Evolutionary conservation across 2,888 invertebrate species (phyloP).

Genomic region (Pemphredon lugubris): DNA sequence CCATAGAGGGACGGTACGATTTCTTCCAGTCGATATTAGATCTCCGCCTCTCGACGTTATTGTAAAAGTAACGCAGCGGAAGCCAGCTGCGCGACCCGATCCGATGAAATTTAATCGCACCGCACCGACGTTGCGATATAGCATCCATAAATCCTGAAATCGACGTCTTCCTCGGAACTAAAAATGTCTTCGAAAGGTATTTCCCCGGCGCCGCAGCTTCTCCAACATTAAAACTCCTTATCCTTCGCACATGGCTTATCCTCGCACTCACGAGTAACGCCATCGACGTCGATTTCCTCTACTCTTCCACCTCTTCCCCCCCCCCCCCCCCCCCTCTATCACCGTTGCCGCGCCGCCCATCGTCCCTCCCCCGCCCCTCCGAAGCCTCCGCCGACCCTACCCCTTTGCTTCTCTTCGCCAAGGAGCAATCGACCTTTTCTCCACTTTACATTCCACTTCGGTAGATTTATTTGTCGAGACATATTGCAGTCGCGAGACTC

Average conservation of each 20-base stretch:
- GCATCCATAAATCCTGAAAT: constrained; percentile 57
- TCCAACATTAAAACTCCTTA: constrained; percentile 66
- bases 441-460: constrained; percentile 63
- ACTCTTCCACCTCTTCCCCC: constrained; percentile 19
- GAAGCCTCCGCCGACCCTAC: not conserved
- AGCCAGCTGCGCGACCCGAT: constrained; percentile 40
- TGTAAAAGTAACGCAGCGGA: constrained; percentile 32
- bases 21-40: constrained; percentile 27
- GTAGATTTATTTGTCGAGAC: constrained; percentile 67
- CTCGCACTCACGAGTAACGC: constrained; percentile 42
- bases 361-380: constrained; percentile 3
- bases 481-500: constrained; percentile 53
- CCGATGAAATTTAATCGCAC: constrained; percentile 62
- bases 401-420: not conserved
- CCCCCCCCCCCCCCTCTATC: constrained; percentile 6
- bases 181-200: constrained; percentile 57
- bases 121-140: constrained; percentile 50
- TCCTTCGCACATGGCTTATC: constrained; percentile 57
- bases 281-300: constrained; percentile 59
- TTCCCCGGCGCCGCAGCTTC: constrained; percentile 43
- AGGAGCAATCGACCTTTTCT: constrained; percentile 51
- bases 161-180: constrained; percentile 44
- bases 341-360: too few species aligned
- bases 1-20: too few species aligned
- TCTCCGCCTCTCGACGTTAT: constrained; percentile 24